Conservation (phyloP, 2,888 invertebrate species). For the Anodontia alba region DNA sequence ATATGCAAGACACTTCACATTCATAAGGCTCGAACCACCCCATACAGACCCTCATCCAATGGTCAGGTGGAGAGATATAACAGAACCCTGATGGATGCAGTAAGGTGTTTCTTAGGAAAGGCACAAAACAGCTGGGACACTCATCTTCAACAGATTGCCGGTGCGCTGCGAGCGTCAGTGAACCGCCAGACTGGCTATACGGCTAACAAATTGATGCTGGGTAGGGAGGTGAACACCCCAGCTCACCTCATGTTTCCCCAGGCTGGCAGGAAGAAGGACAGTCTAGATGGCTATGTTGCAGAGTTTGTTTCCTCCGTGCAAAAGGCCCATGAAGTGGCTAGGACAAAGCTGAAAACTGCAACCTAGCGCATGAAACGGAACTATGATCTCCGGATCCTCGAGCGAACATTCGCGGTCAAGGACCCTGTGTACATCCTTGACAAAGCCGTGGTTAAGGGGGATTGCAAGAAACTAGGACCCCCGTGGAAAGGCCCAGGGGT, state of each 20-base stretch:
- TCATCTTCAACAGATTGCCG: constrained; percentile 19
- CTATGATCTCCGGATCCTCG: constrained; percentile 14
- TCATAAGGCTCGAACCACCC: constrained; percentile 24
- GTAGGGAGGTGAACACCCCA: constrained; percentile 25
- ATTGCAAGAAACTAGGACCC: constrained; percentile 12
- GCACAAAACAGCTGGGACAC: constrained; percentile 22
- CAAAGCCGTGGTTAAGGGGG: constrained; percentile 14
- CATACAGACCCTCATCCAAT: constrained; percentile 22
- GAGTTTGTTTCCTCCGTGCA: background rate
- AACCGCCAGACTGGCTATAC: constrained; percentile 32
- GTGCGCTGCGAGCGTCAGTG: constrained; percentile 22
- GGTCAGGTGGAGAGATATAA: constrained; percentile 21
- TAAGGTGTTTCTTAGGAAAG: constrained; percentile 16
- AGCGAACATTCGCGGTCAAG: constrained; percentile 3
- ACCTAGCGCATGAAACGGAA: constrained; percentile 19
- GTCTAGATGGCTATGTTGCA: background rate
- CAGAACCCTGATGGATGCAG: too few species aligned
- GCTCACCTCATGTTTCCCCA: constrained; percentile 11
- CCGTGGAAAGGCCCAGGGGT: too few species aligned
- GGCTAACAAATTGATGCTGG: constrained; percentile 21
- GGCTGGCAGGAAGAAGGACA: background rate
- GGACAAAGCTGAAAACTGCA: constrained; percentile 14
- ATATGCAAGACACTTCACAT: constrained; percentile 17
- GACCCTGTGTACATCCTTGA: too few species aligned
- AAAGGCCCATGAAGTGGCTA: constrained; percentile 21